These are phyloP conservation scores for Allophyes oxyacanthae DNA, from an alignment of 2,888 invertebrate species.

Conservation along the genomic window DNA sequence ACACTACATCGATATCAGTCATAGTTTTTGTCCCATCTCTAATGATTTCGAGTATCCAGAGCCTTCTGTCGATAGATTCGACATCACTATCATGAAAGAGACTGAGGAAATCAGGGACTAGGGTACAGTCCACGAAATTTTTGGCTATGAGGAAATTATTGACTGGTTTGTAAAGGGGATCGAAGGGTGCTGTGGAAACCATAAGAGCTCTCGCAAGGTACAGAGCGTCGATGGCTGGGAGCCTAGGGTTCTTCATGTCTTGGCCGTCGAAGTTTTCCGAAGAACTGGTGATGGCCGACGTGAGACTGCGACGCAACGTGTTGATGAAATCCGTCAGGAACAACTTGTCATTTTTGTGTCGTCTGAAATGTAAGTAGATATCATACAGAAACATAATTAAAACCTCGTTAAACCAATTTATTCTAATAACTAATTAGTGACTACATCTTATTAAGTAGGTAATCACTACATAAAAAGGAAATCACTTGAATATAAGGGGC, in stretches of 20 bases:
- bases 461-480: too few species aligned
- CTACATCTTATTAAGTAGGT: too few species aligned
- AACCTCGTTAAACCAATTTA: too few species aligned
- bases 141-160: conserved; percentile 94
- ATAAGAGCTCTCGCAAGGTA: conserved; percentile 93
- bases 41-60: conserved; percentile 94
- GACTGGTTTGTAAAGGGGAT: conserved; percentile 94
- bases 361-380: conserved; percentile 66
- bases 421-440: too few species aligned
- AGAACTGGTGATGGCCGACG: conserved; percentile 67
- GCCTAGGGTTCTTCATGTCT: conserved; percentile 76
- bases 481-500: too few species aligned
- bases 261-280: conserved; percentile 52
- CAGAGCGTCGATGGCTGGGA: conserved; percentile 90
- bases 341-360: conserved; percentile 90
- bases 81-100: conserved; percentile 95
- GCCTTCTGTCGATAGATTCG: conserved; percentile 91
- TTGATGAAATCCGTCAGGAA: conserved; percentile 92
- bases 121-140: conserved; percentile 92
- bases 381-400: neutral
- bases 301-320: conserved; percentile 91
- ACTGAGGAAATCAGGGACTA: conserved; percentile 96
- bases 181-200: conserved; percentile 92
- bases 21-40: conserved; percentile 93
- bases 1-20: conserved; percentile 92